phyloP scores from a whole-genome alignment of 2,113 vertebrate species.

The Rhabdomys dilectus region DNA sequence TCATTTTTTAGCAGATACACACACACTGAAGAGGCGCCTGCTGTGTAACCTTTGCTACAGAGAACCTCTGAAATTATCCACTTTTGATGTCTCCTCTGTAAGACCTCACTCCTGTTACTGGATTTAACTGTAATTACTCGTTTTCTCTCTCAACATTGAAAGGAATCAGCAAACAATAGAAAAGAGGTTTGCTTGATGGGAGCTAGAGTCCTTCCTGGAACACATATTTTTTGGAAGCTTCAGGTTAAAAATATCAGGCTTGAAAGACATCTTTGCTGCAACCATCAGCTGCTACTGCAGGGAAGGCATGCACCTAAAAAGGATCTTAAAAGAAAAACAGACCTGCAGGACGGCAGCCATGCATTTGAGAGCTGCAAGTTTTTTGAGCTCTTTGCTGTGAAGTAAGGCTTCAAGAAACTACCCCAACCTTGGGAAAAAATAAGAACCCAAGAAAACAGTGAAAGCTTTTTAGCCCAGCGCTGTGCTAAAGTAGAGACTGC shows the following conservation, averaged over 20 bases:
- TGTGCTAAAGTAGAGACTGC: background rate
- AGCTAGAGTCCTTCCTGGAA: background rate
- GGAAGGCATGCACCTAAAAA: background rate
- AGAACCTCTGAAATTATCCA: background rate
- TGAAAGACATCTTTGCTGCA: background rate
- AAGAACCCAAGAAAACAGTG: background rate
- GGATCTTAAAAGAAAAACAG: background rate
- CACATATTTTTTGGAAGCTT: background rate
- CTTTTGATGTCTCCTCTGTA: background rate
- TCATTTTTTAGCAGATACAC: slow-evolving; percentile 26
- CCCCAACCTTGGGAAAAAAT: background rate
- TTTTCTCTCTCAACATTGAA: slow-evolving; percentile 51
- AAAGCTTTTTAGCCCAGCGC: background rate
- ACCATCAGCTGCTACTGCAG: rapidly evolving
- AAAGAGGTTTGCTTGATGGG: background rate
- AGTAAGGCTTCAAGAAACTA: background rate
- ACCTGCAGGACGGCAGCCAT: no score
- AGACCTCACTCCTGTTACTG: background rate
- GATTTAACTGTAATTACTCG: slow-evolving; percentile 52
- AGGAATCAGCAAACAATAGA: slow-evolving; percentile 21
- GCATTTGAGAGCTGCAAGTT: background rate
- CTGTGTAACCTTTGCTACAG: background rate
- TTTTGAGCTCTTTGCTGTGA: background rate
- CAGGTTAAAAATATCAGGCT: rapidly evolving
- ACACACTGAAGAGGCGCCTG: background rate